These are phyloP conservation scores for Acleris literana DNA, from an alignment of 2,888 invertebrate species.

Conservation along the genomic window DNA sequence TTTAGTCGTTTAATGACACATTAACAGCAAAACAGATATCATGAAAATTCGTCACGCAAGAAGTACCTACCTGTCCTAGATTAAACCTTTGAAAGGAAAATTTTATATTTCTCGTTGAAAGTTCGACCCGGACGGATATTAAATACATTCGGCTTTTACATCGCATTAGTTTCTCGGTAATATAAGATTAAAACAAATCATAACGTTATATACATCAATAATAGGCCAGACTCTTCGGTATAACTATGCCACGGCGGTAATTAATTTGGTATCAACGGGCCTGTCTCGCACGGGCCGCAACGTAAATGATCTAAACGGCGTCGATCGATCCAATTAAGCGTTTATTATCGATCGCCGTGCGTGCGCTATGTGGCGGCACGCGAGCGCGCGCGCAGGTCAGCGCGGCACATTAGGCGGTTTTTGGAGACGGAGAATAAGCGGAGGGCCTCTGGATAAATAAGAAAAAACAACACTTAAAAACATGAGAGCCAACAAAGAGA, in stretches of 20 bases:
- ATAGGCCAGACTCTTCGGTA: neutral
- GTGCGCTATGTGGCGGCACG: slow-evolving; percentile 53
- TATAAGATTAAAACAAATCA: too few species aligned
- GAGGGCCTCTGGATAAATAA: too few species aligned
- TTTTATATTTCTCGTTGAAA: too few species aligned
- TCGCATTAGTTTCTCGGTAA: too few species aligned
- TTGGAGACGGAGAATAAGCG: neutral
- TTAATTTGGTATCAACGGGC: slow-evolving; percentile 3
- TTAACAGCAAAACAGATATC: neutral
- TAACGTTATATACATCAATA: too few species aligned
- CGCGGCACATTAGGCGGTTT: slow-evolving; percentile 23
- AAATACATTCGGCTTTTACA: too few species aligned
- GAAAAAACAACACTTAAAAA: too few species aligned
- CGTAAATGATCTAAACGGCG: neutral
- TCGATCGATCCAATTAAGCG: slow-evolving; percentile 64
- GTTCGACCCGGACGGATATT: too few species aligned
- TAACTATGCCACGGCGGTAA: slow-evolving; percentile 2
- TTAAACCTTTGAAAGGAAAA: too few species aligned
- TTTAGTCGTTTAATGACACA: neutral
- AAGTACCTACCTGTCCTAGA: too few species aligned
- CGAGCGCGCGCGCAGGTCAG: slow-evolving; percentile 51
- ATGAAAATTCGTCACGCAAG: neutral
- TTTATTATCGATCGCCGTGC: slow-evolving; percentile 53
- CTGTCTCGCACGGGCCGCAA: neutral
- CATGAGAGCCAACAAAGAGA: too few species aligned